Evolutionary conservation across 2,113 vertebrate genomes (phyloP).

Genomic region (Melanotaenia duboulayi): DNA sequence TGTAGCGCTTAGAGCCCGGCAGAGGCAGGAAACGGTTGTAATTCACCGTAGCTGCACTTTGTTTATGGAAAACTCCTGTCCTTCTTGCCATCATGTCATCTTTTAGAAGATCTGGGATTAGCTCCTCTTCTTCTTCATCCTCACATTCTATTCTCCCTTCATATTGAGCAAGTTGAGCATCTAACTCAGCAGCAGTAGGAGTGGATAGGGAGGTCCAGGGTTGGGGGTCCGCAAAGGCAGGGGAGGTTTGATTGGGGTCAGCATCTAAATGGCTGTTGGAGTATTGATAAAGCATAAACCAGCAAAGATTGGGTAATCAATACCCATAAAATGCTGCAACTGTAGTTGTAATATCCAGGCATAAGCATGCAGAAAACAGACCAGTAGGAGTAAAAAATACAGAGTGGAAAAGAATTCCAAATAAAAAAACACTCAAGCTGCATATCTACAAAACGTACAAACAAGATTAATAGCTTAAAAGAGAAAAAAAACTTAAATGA

Average conservation of each 20-base stretch:
- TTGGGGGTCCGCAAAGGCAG: constrained; percentile 31
- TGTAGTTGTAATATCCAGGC: constrained; percentile 6
- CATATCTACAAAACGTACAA: background rate
- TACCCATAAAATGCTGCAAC: background rate
- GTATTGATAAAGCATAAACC: constrained; percentile 51
- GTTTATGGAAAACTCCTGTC: constrained; percentile 77
- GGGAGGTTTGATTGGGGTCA: constrained; percentile 12
- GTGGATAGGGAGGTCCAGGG: constrained; percentile 20
- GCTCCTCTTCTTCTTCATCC: constrained; percentile 75
- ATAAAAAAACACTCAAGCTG: background rate
- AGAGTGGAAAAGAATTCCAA: background rate
- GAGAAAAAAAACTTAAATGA: no score
- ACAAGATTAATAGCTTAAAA: background rate
- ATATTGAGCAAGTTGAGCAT: constrained; percentile 72
- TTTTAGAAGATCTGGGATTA: constrained; percentile 78
- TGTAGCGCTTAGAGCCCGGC: constrained; percentile 59
- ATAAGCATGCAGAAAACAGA: constrained; percentile 35
- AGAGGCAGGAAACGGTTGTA: constrained; percentile 78
- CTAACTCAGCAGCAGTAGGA: constrained; percentile 59
- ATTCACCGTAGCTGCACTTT: constrained; percentile 22
- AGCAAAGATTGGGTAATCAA: background rate
- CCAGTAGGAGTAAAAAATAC: background rate
- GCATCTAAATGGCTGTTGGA: constrained; percentile 60
- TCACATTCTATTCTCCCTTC: constrained; percentile 60
- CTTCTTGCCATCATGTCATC: constrained; percentile 83